Conservation (phyloP, 2,113 vertebrate genomes). For the Stercorarius parasiticus region DNA sequence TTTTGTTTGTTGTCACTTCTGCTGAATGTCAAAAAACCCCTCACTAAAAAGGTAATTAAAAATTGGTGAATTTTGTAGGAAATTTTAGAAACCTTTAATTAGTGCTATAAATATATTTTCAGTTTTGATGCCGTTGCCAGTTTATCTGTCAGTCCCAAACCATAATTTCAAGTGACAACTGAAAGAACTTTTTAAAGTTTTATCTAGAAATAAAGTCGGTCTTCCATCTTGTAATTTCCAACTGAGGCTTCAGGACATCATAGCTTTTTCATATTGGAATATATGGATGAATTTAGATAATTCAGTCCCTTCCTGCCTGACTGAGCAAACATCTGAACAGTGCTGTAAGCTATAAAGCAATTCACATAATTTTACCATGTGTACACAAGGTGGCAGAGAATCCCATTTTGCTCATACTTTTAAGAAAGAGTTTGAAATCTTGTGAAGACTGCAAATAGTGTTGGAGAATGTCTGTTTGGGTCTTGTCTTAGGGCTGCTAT, state of each 20-base stretch:
- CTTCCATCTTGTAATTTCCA: background rate
- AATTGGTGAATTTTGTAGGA: background rate
- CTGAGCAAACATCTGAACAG: background rate
- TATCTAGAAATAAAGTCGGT: background rate
- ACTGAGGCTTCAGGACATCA: background rate
- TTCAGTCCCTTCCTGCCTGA: accelerated
- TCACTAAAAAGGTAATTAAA: background rate
- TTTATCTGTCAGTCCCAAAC: background rate
- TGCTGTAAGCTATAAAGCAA: background rate
- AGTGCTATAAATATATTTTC: background rate
- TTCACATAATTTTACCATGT: background rate
- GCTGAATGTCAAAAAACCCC: background rate
- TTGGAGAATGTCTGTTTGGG: background rate
- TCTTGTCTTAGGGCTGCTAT: background rate
- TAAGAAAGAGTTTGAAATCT: background rate
- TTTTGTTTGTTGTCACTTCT: background rate
- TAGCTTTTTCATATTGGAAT: background rate
- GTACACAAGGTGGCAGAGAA: constrained; percentile 8
- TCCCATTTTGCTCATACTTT: background rate
- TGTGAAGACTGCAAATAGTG: background rate
- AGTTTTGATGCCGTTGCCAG: background rate
- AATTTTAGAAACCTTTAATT: background rate
- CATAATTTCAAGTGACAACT: background rate
- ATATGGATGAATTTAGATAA: background rate
- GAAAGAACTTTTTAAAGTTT: background rate